Evolutionary conservation across 2,797 vertebrate genomes (phyloP).

Genomic region (Sarcophilus harrisii): DNA sequence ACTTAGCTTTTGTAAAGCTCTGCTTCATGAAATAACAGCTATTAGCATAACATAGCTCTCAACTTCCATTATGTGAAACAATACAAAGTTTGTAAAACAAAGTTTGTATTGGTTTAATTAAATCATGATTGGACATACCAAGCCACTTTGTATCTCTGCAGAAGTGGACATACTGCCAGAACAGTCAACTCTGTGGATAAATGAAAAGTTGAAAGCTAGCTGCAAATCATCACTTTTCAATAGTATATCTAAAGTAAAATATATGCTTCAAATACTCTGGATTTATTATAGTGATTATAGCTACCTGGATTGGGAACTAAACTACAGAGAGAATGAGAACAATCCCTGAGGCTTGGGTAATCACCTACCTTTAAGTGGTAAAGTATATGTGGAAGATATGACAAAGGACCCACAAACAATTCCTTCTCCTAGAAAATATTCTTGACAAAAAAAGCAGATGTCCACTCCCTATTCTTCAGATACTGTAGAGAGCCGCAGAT

Average conservation of each 20-base stretch:
- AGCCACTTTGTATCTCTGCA: not conserved
- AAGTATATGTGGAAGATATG: conserved; percentile 58
- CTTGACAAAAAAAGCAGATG: conserved; percentile 54
- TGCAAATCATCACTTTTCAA: conserved; percentile 47
- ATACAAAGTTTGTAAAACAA: not conserved
- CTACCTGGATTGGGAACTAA: conserved; percentile 5
- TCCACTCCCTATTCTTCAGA: not conserved
- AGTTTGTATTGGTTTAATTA: not conserved
- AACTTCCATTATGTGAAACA: not conserved
- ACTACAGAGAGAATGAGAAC: not conserved
- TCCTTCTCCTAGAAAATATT: conserved; percentile 50
- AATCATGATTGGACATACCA: conserved; percentile 2
- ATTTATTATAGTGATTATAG: conserved; percentile 19
- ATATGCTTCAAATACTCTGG: conserved; percentile 16
- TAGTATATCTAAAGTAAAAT: conserved; percentile 51
- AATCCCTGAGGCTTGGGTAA: conserved; percentile 28
- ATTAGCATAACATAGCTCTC: conserved; percentile 44
- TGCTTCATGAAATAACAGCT: conserved; percentile 15
- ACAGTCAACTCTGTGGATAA: conserved; percentile 43
- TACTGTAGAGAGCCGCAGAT: too few relatives aligned
- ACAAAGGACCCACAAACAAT: conserved; percentile 66
- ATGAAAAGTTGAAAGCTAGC: not conserved
- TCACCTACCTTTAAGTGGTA: conserved; percentile 46
- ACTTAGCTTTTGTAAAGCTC: conserved; percentile 47
- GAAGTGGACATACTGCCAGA: conserved; percentile 24